Evolutionary conservation across 2,113 vertebrate genomes (phyloP).

Genomic region (Oncorhynchus masou): DNA sequence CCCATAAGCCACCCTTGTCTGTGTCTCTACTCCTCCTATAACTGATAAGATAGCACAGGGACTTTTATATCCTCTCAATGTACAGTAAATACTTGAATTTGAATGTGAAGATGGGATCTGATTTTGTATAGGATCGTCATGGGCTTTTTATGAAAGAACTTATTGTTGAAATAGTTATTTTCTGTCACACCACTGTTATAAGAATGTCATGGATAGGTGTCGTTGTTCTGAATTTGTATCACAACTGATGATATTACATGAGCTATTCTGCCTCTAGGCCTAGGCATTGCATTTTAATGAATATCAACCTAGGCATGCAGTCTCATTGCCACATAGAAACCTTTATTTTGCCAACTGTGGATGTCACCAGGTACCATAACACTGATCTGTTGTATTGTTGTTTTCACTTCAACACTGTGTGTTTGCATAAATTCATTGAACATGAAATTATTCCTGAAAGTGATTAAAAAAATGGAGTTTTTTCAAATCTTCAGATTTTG

Average conservation of each 20-base stretch:
- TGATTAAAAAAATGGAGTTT: too few species aligned
- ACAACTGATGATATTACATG: neutral
- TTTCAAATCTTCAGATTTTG: too few species aligned
- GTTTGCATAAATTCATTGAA: too few species aligned
- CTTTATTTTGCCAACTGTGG: too few species aligned
- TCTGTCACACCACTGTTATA: neutral
- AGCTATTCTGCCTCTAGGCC: neutral
- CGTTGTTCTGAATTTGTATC: neutral
- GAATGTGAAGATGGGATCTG: neutral
- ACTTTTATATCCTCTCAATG: neutral
- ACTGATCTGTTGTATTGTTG: too few species aligned
- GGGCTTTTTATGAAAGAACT: neutral
- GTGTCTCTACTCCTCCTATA: neutral
- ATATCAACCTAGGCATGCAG: neutral
- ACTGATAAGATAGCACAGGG: neutral
- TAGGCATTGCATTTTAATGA: neutral
- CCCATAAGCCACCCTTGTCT: constrained; percentile 3
- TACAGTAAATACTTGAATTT: neutral
- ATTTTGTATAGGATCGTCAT: neutral
- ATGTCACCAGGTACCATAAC: too few species aligned
- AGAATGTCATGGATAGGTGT: neutral
- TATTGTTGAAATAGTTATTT: neutral
- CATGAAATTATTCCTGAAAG: too few species aligned
- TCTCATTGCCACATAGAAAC: neutral
- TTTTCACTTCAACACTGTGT: too few species aligned